Base-by-base conservation (phyloP, 1,140 invertebrate species). In the Aculops lycopersici region DNA sequence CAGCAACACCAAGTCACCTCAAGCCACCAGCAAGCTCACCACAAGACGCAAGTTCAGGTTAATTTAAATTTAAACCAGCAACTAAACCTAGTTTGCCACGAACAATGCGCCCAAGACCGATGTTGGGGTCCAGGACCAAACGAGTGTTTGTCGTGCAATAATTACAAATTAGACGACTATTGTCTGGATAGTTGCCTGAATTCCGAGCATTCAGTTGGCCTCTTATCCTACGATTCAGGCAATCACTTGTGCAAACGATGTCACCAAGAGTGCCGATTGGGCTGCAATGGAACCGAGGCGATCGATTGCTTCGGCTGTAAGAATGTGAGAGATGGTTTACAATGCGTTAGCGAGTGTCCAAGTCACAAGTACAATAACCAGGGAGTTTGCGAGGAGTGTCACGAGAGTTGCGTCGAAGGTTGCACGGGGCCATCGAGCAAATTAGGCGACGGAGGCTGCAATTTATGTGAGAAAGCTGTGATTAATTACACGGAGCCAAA, bases 71-170 rank as follows among this genome's bases (percentile, higher is more conserved):
- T n/a, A n/a, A n/a, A n/a, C n/a, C n/a, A n/a, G n/a, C n/a, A n/a
- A n/a, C n/a, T n/a, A n/a, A n/a, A n/a, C n/a, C 58, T 74, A 42
- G 66, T 77, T n/a, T 94, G 86, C 55, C 71, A 86, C 55, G 57
- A 62, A 5, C 69, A 92, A 58, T 92, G 84, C 54, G 75, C 72
- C 3, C 52, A 58, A 0, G 72, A 81, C 47, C 84, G 86, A 14
- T 94, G 88, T 57, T 94, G 84, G 86, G 83, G 81, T 5, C 63
- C 71, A 15, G 78, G 77, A 21, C 63, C 74, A 0, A 67, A 74
- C 46, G 75, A 86, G 51, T 94, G 86, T 58, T 59, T 94, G 1
- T 70, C 70, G 17, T 95, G 86, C 58, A 67, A 67, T 41, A 73
- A 80, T 50, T 86, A 70, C 54, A 67, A 68, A 41, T 64, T 73